Percentiles rank a stretch among this genome's conserved stretches.
Conservation (phyloP, 2,888 invertebrate genomes). For the Halictus ligatus region DNA sequence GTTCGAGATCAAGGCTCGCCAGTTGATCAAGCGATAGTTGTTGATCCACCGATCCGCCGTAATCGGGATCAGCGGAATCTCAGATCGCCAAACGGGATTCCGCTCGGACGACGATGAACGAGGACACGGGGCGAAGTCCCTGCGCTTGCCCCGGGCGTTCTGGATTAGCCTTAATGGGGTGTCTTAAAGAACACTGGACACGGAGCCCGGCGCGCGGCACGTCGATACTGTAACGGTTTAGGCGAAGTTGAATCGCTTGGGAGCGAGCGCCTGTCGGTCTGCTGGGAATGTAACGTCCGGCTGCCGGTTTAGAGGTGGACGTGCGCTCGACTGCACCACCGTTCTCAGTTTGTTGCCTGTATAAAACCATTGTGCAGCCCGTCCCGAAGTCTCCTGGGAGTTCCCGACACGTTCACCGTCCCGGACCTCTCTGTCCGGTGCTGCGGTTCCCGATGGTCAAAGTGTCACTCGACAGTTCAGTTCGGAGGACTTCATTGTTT, state of each 20-base stretch:
- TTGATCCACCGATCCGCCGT: neutral
- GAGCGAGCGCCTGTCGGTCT: neutral
- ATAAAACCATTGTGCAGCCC: neutral
- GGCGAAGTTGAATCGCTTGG: constrained; percentile 11
- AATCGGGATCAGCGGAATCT: constrained; percentile 25
- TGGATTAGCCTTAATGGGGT: constrained; percentile 33
- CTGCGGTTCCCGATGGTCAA: neutral
- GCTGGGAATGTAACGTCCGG: neutral
- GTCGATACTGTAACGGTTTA: neutral
- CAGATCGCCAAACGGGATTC: constrained; percentile 26
- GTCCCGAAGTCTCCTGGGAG: neutral
- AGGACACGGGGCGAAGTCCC: neutral
- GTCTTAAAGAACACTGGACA: constrained; percentile 14
- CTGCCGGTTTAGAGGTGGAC: neutral
- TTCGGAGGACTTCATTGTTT: neutral
- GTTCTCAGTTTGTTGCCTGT: neutral
- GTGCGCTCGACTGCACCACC: neutral
- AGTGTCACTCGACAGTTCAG: neutral
- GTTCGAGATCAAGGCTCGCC: neutral
- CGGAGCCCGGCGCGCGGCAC: neutral
- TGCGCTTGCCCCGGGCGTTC: neutral
- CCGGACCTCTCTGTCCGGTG: neutral
- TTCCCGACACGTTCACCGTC: neutral
- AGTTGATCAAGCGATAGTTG: constrained; percentile 26
- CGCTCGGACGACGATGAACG: constrained; percentile 32